Conservation (phyloP, 1,140 invertebrate species). For the Chironomus tepperi region DNA sequence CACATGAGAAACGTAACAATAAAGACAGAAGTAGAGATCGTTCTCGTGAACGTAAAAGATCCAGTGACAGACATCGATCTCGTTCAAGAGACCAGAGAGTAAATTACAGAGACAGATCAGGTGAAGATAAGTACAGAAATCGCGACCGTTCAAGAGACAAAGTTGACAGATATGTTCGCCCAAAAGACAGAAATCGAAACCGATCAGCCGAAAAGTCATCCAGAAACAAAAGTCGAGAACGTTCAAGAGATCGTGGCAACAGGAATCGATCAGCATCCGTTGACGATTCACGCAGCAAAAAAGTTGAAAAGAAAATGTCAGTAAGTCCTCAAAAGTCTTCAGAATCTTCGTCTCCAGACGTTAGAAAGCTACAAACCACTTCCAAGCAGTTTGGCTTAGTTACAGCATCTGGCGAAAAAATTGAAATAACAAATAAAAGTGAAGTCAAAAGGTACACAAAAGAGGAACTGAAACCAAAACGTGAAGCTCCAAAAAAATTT, state of each 20-base stretch:
- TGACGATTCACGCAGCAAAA: background rate
- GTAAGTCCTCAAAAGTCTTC: background rate
- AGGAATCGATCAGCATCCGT: background rate
- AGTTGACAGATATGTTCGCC: too few relatives aligned
- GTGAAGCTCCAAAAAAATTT: constrained; percentile 31
- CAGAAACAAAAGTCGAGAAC: background rate
- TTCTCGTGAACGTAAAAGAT: too few relatives aligned
- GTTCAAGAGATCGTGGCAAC: background rate
- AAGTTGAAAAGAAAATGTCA: background rate
- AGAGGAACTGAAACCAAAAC: constrained; percentile 30
- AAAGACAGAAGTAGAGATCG: too few relatives aligned
- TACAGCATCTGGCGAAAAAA: constrained; percentile 42
- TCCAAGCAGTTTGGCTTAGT: constrained; percentile 38
- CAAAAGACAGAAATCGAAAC: background rate
- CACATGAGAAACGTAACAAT: too few relatives aligned
- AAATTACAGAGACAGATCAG: background rate
- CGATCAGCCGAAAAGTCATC: background rate
- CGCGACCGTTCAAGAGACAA: too few relatives aligned
- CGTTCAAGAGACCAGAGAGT: too few relatives aligned
- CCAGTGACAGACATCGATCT: too few relatives aligned
- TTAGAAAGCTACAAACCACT: background rate
- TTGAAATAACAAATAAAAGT: constrained; percentile 28
- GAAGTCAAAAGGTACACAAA: constrained; percentile 25
- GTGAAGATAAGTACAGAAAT: background rate
- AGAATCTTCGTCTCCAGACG: background rate